Percentiles rank a stretch among this genome's conserved stretches.
phyloP scores from a whole-genome alignment of 2,113 vertebrate genomes.

The Oreochromis tanganicae region DNA sequence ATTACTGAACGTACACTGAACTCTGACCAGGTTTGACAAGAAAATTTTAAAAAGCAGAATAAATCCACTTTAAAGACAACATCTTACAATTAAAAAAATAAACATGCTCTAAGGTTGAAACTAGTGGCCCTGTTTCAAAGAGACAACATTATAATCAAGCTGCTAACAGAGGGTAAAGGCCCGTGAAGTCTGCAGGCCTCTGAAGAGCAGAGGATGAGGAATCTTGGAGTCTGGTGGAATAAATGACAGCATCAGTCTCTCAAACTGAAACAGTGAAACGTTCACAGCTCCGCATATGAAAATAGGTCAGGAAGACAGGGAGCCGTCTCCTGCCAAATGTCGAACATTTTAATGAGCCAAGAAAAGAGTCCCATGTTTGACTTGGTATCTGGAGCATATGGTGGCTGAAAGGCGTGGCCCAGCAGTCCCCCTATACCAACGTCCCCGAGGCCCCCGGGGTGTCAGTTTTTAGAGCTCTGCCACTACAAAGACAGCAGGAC shows the following conservation, averaged over 20 bases:
- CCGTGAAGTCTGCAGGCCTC: neutral
- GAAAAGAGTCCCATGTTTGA: conserved; percentile 37
- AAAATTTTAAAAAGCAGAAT: neutral
- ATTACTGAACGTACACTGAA: neutral
- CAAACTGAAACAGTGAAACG: neutral
- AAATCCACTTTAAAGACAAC: neutral
- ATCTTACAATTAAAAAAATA: neutral
- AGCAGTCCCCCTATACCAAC: neutral
- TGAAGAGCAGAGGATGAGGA: neutral
- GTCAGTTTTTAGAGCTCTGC: conserved; percentile 47
- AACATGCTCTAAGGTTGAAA: neutral
- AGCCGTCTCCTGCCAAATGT: conserved; percentile 37
- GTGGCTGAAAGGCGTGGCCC: conserved; percentile 31
- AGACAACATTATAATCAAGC: neutral
- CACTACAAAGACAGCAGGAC: conserved; percentile 52
- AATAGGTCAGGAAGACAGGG: conserved; percentile 46
- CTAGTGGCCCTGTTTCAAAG: neutral
- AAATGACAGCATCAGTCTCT: neutral
- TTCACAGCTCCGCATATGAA: neutral
- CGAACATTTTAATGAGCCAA: conserved; percentile 42
- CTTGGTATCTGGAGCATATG: conserved; percentile 60
- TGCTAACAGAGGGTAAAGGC: neutral
- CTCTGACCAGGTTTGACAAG: accelerated
- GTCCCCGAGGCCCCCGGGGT: conserved; percentile 16
- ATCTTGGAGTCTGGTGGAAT: neutral